These are phyloP conservation scores for Tricholaema leucomelas DNA, from an alignment of 2,113 vertebrate genomes.

Conservation along the genomic window DNA sequence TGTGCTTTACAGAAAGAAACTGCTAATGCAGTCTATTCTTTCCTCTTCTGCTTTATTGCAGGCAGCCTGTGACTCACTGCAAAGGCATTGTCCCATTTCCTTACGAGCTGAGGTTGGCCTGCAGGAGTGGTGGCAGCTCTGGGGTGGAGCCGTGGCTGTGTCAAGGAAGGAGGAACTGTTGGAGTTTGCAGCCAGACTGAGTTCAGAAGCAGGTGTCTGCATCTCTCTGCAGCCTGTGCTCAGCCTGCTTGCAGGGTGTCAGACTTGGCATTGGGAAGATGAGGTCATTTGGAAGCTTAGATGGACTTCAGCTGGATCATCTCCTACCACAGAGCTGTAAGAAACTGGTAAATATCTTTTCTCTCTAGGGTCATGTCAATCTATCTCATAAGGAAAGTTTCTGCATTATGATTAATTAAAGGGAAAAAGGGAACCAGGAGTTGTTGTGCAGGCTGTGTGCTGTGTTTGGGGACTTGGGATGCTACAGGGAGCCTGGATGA, in stretches of 20 bases:
- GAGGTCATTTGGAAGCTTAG: not conserved
- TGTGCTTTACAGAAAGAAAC: not conserved
- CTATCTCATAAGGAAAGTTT: not conserved
- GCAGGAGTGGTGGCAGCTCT: not conserved
- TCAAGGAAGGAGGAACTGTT: not conserved
- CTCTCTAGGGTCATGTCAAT: accelerated
- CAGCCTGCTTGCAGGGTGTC: accelerated
- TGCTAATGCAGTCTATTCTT: accelerated
- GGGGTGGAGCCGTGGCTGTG: not conserved
- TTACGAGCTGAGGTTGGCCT: not conserved
- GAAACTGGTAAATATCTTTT: not conserved
- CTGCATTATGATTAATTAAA: not conserved
- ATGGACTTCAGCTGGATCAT: not conserved
- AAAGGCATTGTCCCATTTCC: not conserved
- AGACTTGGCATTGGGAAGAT: not conserved
- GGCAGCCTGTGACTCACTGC: not conserved
- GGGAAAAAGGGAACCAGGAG: not conserved
- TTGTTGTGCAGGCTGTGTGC: not conserved
- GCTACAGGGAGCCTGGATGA: not conserved
- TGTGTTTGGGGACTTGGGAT: not conserved
- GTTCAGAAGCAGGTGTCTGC: not conserved
- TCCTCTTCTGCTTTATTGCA: not conserved
- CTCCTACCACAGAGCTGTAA: not conserved
- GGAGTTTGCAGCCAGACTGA: not conserved
- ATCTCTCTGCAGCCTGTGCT: not conserved